These are phyloP conservation scores for Mylabris sibirica DNA, from an alignment of 2,888 invertebrate genomes.

Conservation along the genomic window DNA sequence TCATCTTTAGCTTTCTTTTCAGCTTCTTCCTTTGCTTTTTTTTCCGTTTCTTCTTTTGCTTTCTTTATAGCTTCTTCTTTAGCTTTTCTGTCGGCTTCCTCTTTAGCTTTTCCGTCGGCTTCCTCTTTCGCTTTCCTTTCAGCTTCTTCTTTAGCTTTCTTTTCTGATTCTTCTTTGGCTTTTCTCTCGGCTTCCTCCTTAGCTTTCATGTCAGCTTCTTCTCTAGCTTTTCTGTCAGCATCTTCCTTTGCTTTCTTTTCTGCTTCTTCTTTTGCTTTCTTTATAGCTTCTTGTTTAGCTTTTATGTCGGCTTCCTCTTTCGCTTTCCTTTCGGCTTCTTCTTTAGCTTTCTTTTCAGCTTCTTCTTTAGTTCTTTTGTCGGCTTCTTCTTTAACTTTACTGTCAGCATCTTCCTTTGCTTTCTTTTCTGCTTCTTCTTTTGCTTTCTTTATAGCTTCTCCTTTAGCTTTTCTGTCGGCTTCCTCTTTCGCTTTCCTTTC, in stretches of 20 bases:
- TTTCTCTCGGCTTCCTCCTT: too few species aligned
- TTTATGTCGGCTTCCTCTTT: conserved; percentile 15
- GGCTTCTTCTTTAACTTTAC: conserved; percentile 34
- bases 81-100: too few species aligned
- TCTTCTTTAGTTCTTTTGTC: conserved; percentile 33
- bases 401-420: conserved; percentile 35
- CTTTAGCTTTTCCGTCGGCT: too few species aligned
- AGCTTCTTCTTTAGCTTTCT: too few species aligned
- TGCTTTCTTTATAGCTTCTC: conserved; percentile 31
- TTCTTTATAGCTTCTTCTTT: too few species aligned
- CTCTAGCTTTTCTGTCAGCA: conserved; percentile 23
- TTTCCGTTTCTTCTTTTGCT: too few species aligned
- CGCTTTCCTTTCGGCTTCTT: conserved; percentile 16
- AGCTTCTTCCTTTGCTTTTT: too few species aligned
- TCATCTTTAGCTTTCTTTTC: too few species aligned
- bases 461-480: conserved; percentile 37
- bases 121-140: too few species aligned
- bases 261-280: conserved; percentile 36
- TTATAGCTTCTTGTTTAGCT: conserved; percentile 21
- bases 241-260: conserved; percentile 35
- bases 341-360: conserved; percentile 30
- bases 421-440: conserved; percentile 36
- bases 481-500: conserved; percentile 26
- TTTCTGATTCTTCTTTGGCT: too few species aligned
- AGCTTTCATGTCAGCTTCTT: too few species aligned